Percentiles rank a stretch among this genome's conserved stretches.
These are phyloP conservation scores for Corythaixoides concolor DNA, from an alignment of 2,113 vertebrate species.

Conservation along the genomic window DNA sequence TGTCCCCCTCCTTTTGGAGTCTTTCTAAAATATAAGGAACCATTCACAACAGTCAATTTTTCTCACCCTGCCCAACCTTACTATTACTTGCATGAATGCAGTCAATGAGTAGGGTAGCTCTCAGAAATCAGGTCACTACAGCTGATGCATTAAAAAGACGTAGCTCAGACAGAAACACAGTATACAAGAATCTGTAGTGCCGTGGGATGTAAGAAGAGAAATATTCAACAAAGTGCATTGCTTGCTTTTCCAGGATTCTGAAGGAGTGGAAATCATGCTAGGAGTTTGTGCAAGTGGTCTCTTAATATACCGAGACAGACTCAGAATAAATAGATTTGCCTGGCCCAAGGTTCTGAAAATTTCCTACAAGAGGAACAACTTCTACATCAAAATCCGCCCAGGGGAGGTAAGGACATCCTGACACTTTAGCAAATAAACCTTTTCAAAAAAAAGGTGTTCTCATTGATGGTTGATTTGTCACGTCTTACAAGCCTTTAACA, in stretches of 20 bases:
- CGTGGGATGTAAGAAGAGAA: background rate
- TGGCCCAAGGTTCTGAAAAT: conserved; percentile 99
- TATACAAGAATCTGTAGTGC: background rate
- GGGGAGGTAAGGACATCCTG: conserved; percentile 84
- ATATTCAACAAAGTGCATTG: background rate
- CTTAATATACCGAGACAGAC: conserved; percentile 93
- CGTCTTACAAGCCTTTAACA: background rate
- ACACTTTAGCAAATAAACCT: background rate
- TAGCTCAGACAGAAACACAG: background rate
- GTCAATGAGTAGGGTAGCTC: background rate
- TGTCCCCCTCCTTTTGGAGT: background rate
- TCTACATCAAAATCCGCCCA: conserved; percentile 97
- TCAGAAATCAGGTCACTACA: conserved; percentile 33
- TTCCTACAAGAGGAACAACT: conserved; percentile 98
- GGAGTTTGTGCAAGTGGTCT: conserved; percentile 95
- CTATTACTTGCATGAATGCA: conserved; percentile 21
- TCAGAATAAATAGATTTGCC: conserved; percentile 96
- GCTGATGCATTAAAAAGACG: conserved; percentile 4
- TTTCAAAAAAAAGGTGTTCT: background rate
- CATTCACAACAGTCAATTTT: background rate
- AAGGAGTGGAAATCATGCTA: conserved; percentile 97
- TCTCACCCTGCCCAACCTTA: background rate
- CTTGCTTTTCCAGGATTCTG: conserved; percentile 86
- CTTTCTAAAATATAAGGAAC: background rate
- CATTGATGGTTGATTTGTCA: background rate